These are phyloP conservation scores for Oscheius sp. DNA, from an alignment of 2,888 invertebrate species.

Conservation along the genomic window DNA sequence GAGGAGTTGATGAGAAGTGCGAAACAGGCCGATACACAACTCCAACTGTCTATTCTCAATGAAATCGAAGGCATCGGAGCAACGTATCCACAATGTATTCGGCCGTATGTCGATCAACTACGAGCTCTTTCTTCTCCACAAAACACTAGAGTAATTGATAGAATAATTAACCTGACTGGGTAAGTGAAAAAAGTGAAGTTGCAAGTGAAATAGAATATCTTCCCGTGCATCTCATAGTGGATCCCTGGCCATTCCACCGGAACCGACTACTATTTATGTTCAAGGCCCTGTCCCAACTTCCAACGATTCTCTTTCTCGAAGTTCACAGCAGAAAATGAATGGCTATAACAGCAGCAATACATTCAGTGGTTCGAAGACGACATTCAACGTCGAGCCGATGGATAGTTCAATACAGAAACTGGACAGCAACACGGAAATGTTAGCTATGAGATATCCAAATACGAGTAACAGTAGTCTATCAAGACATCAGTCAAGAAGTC, in stretches of 20 bases:
- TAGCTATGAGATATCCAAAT: conserved; percentile 53
- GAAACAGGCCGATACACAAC: conserved; percentile 36
- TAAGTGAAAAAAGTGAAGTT: background rate
- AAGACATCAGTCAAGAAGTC: conserved; percentile 37
- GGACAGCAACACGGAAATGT: conserved; percentile 44
- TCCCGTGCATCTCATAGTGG: conserved; percentile 14
- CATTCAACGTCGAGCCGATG: conserved; percentile 9
- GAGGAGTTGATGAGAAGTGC: conserved; percentile 50
- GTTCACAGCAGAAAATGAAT: background rate
- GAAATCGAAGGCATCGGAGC: conserved; percentile 54
- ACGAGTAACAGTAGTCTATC: conserved; percentile 41
- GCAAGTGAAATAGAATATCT: conserved; percentile 3
- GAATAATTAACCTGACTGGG: conserved; percentile 25
- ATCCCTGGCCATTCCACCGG: conserved; percentile 7
- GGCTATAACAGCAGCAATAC: background rate
- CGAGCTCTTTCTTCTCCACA: background rate
- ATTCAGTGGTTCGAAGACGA: conserved; percentile 26
- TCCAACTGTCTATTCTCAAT: conserved; percentile 48
- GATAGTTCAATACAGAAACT: conserved; percentile 35
- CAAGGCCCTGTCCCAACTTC: conserved; percentile 1
- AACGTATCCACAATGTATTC: conserved; percentile 13
- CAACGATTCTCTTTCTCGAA: background rate
- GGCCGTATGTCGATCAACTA: conserved; percentile 13
- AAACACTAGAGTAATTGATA: conserved; percentile 23
- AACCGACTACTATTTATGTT: conserved; percentile 10